Conservation (phyloP, 2,113 vertebrate genomes). For the Taurulus bubalis region DNA sequence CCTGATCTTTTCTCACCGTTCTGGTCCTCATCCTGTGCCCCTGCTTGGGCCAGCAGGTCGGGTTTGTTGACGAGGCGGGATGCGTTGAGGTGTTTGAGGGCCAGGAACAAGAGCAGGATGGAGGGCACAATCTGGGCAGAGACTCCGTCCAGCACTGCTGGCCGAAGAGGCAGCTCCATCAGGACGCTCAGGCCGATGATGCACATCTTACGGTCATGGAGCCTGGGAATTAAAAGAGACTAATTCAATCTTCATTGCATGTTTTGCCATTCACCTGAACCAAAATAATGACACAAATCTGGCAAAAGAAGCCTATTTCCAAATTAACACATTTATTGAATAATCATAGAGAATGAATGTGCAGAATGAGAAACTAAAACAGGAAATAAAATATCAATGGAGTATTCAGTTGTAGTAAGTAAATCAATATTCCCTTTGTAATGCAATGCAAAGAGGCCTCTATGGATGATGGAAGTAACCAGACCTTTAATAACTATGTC, state of each 20-base stretch:
- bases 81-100: conserved; percentile 93
- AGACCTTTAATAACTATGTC: too few species aligned
- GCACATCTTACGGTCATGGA: conserved; percentile 98
- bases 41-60: conserved; percentile 80
- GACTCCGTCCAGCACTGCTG: conserved; percentile 88
- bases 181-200: conserved; percentile 96
- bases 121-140: conserved; percentile 93
- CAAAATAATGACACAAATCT: neutral
- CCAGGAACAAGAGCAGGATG: conserved; percentile 94
- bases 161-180: conserved; percentile 91
- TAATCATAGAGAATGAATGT: too few species aligned
- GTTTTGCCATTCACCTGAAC: neutral
- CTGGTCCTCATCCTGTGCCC: conserved; percentile 88
- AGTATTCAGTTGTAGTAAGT: too few species aligned
- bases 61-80: conserved; percentile 88
- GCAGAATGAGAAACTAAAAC: too few species aligned
- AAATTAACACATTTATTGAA: neutral
- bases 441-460: too few species aligned
- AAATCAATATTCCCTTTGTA: too few species aligned
- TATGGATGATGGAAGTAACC: too few species aligned
- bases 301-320: too few species aligned
- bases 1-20: conserved; percentile 85
- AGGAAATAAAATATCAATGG: too few species aligned
- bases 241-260: neutral
- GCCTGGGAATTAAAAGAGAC: conserved; percentile 74